Conservation (phyloP, 2,113 vertebrate species). For the Parus major region DNA sequence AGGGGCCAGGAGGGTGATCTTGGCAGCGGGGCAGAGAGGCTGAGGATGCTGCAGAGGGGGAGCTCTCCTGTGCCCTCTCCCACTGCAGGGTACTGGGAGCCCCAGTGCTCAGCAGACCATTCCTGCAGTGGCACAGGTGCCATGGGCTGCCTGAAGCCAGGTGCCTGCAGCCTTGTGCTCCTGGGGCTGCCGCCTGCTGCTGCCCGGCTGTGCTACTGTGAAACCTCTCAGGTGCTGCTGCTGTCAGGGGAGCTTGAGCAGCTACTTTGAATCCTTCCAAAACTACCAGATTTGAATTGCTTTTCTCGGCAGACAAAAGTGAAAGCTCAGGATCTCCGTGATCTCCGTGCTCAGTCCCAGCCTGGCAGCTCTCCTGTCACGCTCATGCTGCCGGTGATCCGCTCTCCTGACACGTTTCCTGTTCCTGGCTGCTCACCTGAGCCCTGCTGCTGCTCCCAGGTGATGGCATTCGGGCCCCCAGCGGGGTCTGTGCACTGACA, state of each 20-base stretch:
- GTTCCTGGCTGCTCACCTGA: background rate
- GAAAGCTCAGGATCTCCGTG: fast-evolving
- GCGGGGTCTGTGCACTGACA: background rate
- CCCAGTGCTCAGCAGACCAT: background rate
- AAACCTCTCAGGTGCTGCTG: background rate
- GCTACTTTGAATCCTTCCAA: background rate
- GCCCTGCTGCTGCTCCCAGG: background rate
- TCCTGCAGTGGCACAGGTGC: background rate
- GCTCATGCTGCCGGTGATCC: fast-evolving
- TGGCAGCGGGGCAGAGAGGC: background rate
- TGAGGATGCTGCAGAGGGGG: background rate
- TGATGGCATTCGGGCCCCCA: fast-evolving
- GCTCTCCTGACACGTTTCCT: background rate
- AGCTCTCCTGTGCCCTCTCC: background rate
- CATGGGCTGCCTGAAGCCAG: fast-evolving
- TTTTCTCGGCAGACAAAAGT: fast-evolving
- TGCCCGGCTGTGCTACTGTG: background rate
- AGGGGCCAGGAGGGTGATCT: background rate
- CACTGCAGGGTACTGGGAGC: background rate
- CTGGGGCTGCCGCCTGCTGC: fast-evolving
- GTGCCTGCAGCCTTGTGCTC: background rate
- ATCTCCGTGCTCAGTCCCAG: fast-evolving
- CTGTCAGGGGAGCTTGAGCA: background rate
- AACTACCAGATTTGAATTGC: background rate
- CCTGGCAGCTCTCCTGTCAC: background rate